Evolutionary conservation across 2,113 vertebrate species (phyloP).

Genomic region (Phrynosoma platyrhinos): DNA sequence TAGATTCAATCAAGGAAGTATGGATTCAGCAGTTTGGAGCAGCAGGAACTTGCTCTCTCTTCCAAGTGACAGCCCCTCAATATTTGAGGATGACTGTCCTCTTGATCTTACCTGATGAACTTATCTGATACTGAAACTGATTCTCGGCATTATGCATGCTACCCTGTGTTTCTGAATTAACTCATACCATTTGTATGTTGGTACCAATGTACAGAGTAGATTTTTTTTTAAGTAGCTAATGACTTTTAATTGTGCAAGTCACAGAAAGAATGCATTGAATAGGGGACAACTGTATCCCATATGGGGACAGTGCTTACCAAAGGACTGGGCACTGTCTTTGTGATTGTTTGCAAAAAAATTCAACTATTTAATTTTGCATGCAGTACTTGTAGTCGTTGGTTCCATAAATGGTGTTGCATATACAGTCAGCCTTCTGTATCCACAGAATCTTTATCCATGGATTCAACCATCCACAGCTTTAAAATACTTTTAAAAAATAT

Average conservation of each 20-base stretch:
- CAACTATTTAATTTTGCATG: not conserved
- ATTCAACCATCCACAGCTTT: too few relatives aligned
- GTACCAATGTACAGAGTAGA: not conserved
- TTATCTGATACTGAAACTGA: not conserved
- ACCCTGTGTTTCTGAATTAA: not conserved
- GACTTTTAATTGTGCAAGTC: not conserved
- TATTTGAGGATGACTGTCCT: too few relatives aligned
- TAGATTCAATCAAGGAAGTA: too few relatives aligned
- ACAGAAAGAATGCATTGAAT: not conserved
- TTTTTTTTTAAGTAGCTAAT: not conserved
- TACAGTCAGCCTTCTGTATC: too few relatives aligned
- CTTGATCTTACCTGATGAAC: not conserved
- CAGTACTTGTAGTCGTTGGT: not conserved
- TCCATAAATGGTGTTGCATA: too few relatives aligned
- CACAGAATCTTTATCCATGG: too few relatives aligned
- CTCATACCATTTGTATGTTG: not conserved
- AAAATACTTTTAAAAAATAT: too few relatives aligned
- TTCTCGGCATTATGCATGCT: not conserved
- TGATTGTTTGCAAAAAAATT: not conserved
- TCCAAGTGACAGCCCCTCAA: too few relatives aligned
- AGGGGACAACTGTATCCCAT: not conserved
- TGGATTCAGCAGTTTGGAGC: too few relatives aligned
- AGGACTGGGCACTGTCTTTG: not conserved
- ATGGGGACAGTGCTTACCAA: not conserved
- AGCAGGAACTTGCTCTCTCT: too few relatives aligned